phyloP scores from a whole-genome alignment of 2,888 invertebrate species.

The Tenthredo livida region DNA sequence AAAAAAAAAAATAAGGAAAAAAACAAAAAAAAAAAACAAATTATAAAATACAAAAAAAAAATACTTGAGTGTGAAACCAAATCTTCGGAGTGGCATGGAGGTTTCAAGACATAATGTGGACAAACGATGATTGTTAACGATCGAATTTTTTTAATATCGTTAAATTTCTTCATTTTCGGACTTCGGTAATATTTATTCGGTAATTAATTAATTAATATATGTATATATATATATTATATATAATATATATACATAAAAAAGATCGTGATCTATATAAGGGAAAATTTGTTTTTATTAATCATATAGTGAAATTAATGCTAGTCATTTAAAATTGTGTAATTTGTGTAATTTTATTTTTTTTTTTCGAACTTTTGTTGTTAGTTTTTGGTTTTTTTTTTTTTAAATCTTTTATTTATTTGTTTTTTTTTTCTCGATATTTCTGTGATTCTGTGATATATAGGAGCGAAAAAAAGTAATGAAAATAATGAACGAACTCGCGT shows the following conservation, averaged over 20 bases:
- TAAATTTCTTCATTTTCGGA: slow-evolving; percentile 27
- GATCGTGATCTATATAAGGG: slow-evolving; percentile 1
- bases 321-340: slow-evolving; percentile 69
- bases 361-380: not conserved
- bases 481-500: slow-evolving; percentile 52
- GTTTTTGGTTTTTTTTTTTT: not conserved
- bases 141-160: slow-evolving; percentile 39
- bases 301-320: slow-evolving; percentile 75
- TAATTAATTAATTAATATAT: not conserved
- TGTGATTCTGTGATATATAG: slow-evolving; percentile 77
- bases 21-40: slow-evolving; percentile 57
- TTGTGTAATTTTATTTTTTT: too few species aligned
- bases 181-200: not conserved
- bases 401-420: slow-evolving; percentile 25
- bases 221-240: not conserved
- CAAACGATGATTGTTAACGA: slow-evolving; percentile 20
- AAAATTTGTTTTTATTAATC: not conserved
- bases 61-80: slow-evolving; percentile 48
- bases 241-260: not conserved
- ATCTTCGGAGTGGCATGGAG: slow-evolving; percentile 32
- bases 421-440: slow-evolving; percentile 65
- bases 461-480: slow-evolving; percentile 54
- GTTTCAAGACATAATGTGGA: slow-evolving; percentile 45
- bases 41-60: slow-evolving; percentile 58
- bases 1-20: slow-evolving; percentile 61